phyloP scores from a whole-genome alignment of 2,113 vertebrate genomes.

The Choloepus hoffmanni region DNA sequence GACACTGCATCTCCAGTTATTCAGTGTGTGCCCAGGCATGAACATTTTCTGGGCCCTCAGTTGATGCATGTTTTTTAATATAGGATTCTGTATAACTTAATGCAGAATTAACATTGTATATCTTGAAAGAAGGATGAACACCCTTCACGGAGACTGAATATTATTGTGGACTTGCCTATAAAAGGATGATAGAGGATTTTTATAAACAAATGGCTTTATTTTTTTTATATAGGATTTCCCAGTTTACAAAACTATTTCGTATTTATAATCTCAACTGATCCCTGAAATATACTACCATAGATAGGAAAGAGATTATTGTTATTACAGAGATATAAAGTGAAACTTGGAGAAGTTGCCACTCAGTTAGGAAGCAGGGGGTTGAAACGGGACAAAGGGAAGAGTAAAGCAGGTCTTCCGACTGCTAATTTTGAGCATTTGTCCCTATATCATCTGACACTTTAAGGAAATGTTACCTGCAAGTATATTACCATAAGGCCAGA shows the following conservation, averaged over 20 bases:
- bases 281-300: not conserved
- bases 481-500: not conserved
- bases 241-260: constrained; percentile 11
- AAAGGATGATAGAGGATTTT: constrained; percentile 1
- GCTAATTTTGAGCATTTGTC: not conserved
- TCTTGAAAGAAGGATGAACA: not conserved
- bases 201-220: constrained; percentile 19
- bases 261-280: constrained; percentile 1
- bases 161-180: not conserved
- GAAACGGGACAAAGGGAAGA: not conserved
- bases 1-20: not conserved
- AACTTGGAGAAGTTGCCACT: not conserved
- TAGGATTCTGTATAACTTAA: not conserved
- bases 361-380: not conserved
- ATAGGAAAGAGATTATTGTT: not conserved
- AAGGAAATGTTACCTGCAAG: not conserved
- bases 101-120: constrained; percentile 16
- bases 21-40: not conserved
- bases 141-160: not conserved
- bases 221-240: not conserved
- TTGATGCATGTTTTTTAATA: constrained; percentile 28
- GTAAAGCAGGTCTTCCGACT: not conserved
- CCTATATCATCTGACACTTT: not conserved
- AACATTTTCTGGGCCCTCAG: not conserved
- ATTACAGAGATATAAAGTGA: not conserved